phyloP scores from a whole-genome alignment of 2,797 vertebrate species.

The Eremophila alpestris region DNA sequence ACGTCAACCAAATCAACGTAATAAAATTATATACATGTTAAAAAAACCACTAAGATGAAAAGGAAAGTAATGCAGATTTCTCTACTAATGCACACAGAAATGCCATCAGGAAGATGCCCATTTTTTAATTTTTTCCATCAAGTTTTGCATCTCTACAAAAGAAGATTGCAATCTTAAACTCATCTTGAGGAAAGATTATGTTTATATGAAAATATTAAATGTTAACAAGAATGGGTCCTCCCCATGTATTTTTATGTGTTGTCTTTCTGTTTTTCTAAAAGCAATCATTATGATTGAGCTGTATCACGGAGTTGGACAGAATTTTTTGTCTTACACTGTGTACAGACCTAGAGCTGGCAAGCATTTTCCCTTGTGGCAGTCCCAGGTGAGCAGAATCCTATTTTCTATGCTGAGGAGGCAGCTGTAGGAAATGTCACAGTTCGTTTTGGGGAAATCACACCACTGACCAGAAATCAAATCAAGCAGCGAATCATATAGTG shows the following conservation, averaged over 20 bases:
- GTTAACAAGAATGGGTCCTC: neutral
- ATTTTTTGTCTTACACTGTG: neutral
- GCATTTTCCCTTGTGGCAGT: neutral
- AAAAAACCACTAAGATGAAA: neutral
- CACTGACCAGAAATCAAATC: constrained; percentile 41
- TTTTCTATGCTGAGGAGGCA: constrained; percentile 5
- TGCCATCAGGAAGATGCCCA: neutral
- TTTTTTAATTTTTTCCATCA: neutral
- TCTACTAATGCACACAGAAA: neutral
- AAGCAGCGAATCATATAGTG: neutral
- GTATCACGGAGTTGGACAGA: neutral
- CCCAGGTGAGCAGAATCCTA: neutral
- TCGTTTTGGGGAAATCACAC: constrained; percentile 8
- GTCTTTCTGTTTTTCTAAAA: neutral
- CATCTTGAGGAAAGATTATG: neutral
- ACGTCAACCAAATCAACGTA: neutral
- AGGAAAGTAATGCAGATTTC: neutral
- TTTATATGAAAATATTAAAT: neutral
- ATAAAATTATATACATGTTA: neutral
- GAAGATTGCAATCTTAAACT: neutral
- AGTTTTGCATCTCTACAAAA: neutral
- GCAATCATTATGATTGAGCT: neutral
- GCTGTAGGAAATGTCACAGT: constrained; percentile 32
- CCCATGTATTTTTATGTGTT: neutral
- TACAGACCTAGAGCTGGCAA: neutral